Evolutionary conservation across 2,888 invertebrate genomes (phyloP).

Genomic region (Oscheius sp.): DNA sequence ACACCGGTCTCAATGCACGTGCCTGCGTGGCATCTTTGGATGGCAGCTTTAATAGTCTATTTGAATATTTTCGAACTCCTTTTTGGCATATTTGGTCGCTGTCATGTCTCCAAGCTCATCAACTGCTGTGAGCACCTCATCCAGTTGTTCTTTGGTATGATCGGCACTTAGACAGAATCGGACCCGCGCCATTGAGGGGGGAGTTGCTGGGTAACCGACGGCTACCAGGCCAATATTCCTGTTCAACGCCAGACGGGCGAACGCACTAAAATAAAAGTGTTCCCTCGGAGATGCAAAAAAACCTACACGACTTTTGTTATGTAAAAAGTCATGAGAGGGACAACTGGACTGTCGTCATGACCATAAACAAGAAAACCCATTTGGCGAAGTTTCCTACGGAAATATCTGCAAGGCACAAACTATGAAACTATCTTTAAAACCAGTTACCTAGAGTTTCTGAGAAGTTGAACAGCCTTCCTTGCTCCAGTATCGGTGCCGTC

Average conservation of each 20-base stretch:
- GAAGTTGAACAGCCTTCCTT: conserved; percentile 53
- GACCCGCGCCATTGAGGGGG: conserved; percentile 87
- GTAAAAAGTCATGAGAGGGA: conserved; percentile 79
- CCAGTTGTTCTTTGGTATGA: conserved; percentile 68
- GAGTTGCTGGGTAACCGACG: conserved; percentile 97
- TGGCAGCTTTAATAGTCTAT: conserved; percentile 32
- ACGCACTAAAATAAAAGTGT: conserved; percentile 79
- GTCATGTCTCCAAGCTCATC: conserved; percentile 35
- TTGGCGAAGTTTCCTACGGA: conserved; percentile 49
- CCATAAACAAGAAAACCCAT: conserved; percentile 92
- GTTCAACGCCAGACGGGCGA: conserved; percentile 86
- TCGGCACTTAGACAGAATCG: conserved; percentile 87
- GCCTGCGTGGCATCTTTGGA: conserved; percentile 11
- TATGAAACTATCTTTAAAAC: background rate
- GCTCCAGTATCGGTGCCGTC: conserved; percentile 64
- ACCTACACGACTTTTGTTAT: conserved; percentile 65
- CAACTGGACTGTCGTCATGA: conserved; percentile 93
- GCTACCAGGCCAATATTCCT: conserved; percentile 91
- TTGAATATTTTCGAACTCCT: conserved; percentile 17
- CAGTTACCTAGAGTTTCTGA: conserved; percentile 54
- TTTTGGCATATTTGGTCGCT: conserved; percentile 31
- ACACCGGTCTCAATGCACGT: conserved; percentile 20
- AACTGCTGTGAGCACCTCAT: conserved; percentile 49
- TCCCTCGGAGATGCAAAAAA: background rate
- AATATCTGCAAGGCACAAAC: conserved; percentile 37